Percentiles rank a stretch among this genome's conserved stretches.
These are phyloP conservation scores for Myotis lucifugus DNA, from an alignment of 2,113 vertebrate genomes.

Conservation along the genomic window DNA sequence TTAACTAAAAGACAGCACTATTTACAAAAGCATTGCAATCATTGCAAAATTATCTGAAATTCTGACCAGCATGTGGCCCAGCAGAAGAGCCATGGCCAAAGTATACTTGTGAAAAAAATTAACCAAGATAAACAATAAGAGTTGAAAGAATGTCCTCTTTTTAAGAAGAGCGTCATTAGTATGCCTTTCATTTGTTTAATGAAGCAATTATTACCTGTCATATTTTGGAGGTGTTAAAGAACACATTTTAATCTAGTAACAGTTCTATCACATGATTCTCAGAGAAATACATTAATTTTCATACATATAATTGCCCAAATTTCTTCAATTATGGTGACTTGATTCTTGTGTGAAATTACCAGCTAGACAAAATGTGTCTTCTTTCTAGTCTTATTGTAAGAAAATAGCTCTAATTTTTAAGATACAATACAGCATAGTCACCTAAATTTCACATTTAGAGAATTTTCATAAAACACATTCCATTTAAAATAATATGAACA, in stretches of 20 bases:
- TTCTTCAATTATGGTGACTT: constrained; percentile 6
- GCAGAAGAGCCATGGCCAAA: background rate
- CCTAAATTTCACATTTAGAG: background rate
- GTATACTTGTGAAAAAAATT: background rate
- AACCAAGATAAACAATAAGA: background rate
- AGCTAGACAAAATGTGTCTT: constrained; percentile 25
- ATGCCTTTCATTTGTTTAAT: background rate
- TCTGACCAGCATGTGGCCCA: background rate
- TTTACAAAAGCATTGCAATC: constrained; percentile 54
- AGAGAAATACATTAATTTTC: constrained; percentile 25
- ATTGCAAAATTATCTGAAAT: constrained; percentile 47
- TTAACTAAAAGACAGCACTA: constrained; percentile 9
- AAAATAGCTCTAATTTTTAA: constrained; percentile 44
- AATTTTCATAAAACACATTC: constrained; percentile 11
- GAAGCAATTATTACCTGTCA: background rate
- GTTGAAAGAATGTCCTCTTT: background rate
- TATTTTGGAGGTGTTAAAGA: constrained; percentile 8
- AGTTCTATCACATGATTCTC: background rate
- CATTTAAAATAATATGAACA: constrained; percentile 4
- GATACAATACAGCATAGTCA: background rate
- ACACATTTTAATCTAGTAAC: constrained; percentile 12
- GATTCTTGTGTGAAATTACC: constrained; percentile 4
- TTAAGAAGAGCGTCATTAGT: background rate
- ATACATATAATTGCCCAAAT: background rate
- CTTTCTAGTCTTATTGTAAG: constrained; percentile 38